Evolutionary conservation across 2,888 invertebrate species (phyloP).

Genomic region (Ormyrus labotus): DNA sequence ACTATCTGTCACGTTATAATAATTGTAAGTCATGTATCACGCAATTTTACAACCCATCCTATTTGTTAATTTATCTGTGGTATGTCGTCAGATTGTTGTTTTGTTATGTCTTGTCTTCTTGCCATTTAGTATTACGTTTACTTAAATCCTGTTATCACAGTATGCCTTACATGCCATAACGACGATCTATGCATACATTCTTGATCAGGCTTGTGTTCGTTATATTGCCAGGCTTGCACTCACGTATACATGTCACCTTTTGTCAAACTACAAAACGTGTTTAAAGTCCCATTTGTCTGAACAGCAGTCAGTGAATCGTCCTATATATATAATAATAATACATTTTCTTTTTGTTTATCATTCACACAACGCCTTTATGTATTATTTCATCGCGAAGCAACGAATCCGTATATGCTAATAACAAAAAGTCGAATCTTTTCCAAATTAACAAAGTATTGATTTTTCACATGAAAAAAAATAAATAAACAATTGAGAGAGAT

Average conservation of each 20-base stretch:
- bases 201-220: slow-evolving; percentile 58
- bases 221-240: slow-evolving; percentile 74
- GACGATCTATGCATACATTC: slow-evolving; percentile 57
- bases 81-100: slow-evolving; percentile 75
- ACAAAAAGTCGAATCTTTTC: slow-evolving; percentile 24
- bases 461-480: slow-evolving; percentile 6
- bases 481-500: neutral
- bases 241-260: slow-evolving; percentile 59
- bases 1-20: slow-evolving; percentile 47
- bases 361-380: slow-evolving; percentile 45
- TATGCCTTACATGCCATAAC: slow-evolving; percentile 62
- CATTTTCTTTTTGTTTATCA: slow-evolving; percentile 47
- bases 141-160: slow-evolving; percentile 59
- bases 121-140: slow-evolving; percentile 67
- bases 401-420: slow-evolving; percentile 3
- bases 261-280: slow-evolving; percentile 58
- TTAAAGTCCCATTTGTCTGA: slow-evolving; percentile 58
- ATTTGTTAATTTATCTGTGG: slow-evolving; percentile 69
- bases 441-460: slow-evolving; percentile 10
- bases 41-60: slow-evolving; percentile 53
- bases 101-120: slow-evolving; percentile 75
- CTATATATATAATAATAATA: slow-evolving; percentile 42
- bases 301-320: slow-evolving; percentile 57
- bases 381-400: slow-evolving; percentile 36
- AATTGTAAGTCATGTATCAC: slow-evolving; percentile 57